Conservation (phyloP, 1,140 invertebrate species). For the Paralvinella palmiformis region DNA sequence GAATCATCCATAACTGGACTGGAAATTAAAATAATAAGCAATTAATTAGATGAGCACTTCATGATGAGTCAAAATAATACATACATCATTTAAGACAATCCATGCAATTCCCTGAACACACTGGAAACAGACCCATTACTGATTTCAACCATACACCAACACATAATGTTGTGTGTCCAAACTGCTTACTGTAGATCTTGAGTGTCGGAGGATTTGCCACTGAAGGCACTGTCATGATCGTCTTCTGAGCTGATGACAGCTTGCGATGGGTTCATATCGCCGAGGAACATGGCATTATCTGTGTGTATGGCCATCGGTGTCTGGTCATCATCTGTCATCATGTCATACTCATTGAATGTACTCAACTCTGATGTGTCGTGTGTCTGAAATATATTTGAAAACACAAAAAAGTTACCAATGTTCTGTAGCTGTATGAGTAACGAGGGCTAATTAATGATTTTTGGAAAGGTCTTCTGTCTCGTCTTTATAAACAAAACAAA, state of each 20-base stretch:
- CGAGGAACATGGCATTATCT: neutral
- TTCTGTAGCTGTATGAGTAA: too few relatives aligned
- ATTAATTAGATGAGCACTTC: too few relatives aligned
- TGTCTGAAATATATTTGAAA: constrained; percentile 17
- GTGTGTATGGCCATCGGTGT: neutral
- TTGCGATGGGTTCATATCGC: neutral
- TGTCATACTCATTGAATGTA: constrained; percentile 20
- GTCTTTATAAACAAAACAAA: too few relatives aligned
- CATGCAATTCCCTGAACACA: too few relatives aligned
- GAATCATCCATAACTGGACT: too few relatives aligned
- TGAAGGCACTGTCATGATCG: constrained; percentile 14
- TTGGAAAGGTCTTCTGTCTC: too few relatives aligned
- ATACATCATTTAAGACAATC: too few relatives aligned
- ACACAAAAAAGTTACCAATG: too few relatives aligned
- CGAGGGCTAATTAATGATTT: too few relatives aligned
- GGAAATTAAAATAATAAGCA: too few relatives aligned
- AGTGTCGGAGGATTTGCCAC: constrained; percentile 3
- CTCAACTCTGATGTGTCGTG: constrained; percentile 14
- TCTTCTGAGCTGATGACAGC: neutral
- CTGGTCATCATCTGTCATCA: constrained; percentile 20
- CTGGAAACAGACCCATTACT: neutral
- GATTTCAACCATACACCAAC: neutral
- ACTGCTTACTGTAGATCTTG: constrained; percentile 1
- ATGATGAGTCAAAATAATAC: too few relatives aligned
- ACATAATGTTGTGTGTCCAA: neutral